Percentiles rank a stretch among this genome's conserved stretches.
Evolutionary conservation across 2,797 vertebrate genomes (phyloP).

Genomic region (Pantherophis vulpinus): DNA sequence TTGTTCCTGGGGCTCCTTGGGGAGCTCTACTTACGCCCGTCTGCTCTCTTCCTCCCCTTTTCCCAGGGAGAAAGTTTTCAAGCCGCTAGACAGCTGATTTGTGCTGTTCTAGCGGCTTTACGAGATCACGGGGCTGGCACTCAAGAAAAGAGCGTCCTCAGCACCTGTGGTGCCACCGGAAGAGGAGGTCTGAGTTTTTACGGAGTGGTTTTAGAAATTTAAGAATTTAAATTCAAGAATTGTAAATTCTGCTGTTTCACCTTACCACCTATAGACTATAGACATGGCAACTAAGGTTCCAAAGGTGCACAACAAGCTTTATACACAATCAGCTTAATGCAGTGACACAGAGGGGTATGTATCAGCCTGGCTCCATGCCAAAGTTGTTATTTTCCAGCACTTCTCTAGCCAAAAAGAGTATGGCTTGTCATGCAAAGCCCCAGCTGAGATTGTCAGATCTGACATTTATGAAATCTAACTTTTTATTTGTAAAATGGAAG

Average conservation of each 20-base stretch:
- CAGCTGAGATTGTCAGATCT: background rate
- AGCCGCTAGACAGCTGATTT: no score
- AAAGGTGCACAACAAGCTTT: background rate
- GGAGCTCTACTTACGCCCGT: no score
- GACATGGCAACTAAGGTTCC: background rate
- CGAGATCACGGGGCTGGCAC: no score
- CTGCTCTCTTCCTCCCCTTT: no score
- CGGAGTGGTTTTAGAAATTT: background rate
- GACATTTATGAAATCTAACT: conserved; percentile 16
- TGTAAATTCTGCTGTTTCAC: background rate
- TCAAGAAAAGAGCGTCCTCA: no score
- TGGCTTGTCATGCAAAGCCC: conserved; percentile 6
- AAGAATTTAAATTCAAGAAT: background rate
- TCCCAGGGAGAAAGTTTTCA: no score
- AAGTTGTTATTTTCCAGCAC: background rate
- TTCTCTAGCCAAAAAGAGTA: background rate
- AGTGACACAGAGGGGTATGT: background rate
- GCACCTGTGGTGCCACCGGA: no score
- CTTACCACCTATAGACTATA: background rate
- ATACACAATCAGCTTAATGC: background rate
- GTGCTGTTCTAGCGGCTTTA: no score
- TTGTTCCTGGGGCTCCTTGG: no score
- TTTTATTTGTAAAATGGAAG: conserved; percentile 24
- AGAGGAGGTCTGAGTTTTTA: background rate
- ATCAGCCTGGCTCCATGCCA: background rate